Conservation (phyloP, 2,797 vertebrate species). For the Merluccius polli region DNA sequence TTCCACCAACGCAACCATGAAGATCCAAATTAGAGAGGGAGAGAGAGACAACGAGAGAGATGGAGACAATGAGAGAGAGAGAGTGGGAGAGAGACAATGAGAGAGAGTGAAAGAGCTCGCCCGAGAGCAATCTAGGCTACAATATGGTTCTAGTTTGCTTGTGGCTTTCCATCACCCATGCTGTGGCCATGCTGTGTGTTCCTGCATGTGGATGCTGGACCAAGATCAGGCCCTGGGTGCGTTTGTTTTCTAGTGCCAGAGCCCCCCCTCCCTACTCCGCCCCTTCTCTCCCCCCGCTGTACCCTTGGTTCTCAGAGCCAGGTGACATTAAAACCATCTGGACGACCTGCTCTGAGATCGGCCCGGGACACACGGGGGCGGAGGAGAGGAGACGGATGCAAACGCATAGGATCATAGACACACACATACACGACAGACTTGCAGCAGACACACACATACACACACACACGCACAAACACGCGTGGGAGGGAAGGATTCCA, state of each 20-base stretch:
- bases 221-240: not conserved
- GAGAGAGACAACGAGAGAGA: too few species aligned
- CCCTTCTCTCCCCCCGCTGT: not conserved
- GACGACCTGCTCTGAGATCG: not conserved
- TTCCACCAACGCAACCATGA: not conserved
- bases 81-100: not conserved
- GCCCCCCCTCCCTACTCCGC: not conserved
- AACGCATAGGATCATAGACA: not conserved
- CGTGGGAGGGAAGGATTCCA: not conserved
- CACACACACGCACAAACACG: too few species aligned
- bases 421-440: too few species aligned
- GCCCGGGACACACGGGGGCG: not conserved
- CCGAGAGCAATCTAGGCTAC: not conserved
- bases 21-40: not conserved
- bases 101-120: not conserved
- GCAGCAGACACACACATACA: too few species aligned
- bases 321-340: constrained; percentile 1
- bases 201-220: not conserved
- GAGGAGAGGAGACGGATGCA: not conserved
- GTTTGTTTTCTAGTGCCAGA: not conserved
- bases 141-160: not conserved
- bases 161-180: not conserved
- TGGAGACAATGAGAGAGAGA: not conserved
- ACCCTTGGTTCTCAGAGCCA: not conserved
- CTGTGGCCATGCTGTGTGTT: not conserved